phyloP scores from a whole-genome alignment of 2,888 invertebrate species.

The Hypselothyrea guttata region DNA sequence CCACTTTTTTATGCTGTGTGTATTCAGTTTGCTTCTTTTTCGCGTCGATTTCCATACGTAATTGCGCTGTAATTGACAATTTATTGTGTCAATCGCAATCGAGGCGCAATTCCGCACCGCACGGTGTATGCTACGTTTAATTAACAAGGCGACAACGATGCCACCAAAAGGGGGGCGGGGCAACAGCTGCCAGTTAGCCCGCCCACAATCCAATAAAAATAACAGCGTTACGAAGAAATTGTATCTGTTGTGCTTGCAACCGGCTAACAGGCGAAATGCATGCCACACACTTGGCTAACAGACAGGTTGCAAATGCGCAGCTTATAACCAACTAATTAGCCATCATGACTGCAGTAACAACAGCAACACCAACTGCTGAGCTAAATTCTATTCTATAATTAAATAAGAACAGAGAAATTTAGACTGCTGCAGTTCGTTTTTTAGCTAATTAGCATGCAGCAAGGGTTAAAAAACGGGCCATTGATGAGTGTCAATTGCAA shows the following conservation, averaged over 20 bases:
- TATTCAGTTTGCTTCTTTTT: slow-evolving; percentile 10
- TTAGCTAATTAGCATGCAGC: too few relatives aligned
- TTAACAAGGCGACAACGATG: slow-evolving; percentile 72
- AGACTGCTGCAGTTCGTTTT: too few relatives aligned
- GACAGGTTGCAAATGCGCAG: slow-evolving; percentile 16
- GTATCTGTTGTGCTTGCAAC: slow-evolving; percentile 58
- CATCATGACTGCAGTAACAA: too few relatives aligned
- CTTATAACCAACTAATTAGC: too few relatives aligned
- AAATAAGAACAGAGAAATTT: too few relatives aligned
- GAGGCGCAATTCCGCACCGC: slow-evolving; percentile 63
- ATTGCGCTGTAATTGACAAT: slow-evolving; percentile 78
- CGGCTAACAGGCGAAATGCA: slow-evolving; percentile 13
- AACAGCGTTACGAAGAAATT: slow-evolving; percentile 44
- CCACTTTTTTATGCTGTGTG: slow-evolving; percentile 20
- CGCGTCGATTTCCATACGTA: slow-evolving; percentile 75
- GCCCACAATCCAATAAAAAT: slow-evolving; percentile 3
- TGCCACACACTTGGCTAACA: slow-evolving; percentile 7
- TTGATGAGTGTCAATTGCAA: too few relatives aligned
- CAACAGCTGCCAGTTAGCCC: background rate
- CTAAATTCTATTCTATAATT: too few relatives aligned
- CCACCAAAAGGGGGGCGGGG: slow-evolving; percentile 29
- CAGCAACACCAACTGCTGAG: too few relatives aligned
- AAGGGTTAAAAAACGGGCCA: too few relatives aligned
- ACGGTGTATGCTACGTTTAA: slow-evolving; percentile 70
- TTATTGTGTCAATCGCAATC: slow-evolving; percentile 79